phyloP scores from a whole-genome alignment of 2,113 vertebrate genomes.

The Micromys minutus region DNA sequence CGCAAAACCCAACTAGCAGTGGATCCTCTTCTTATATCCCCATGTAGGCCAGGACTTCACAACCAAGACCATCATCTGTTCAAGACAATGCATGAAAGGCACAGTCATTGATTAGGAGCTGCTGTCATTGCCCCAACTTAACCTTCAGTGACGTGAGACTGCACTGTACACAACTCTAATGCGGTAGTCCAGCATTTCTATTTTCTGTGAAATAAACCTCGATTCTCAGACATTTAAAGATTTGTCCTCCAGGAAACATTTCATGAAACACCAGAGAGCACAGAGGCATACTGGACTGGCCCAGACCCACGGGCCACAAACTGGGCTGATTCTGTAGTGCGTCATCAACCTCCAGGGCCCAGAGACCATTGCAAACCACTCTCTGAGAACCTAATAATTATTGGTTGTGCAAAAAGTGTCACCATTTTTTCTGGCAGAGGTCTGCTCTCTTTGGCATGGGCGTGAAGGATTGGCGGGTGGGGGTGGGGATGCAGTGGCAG shows the following conservation, averaged over 20 bases:
- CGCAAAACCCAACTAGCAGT: neutral
- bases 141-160: neutral
- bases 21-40: neutral
- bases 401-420: neutral
- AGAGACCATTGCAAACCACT: neutral
- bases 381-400: constrained; percentile 23
- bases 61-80: neutral
- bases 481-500: constrained; percentile 39
- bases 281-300: neutral
- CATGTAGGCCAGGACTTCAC: neutral
- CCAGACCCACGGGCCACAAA: constrained; percentile 42
- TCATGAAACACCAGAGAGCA: constrained; percentile 49
- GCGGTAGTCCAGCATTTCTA: neutral
- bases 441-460: neutral
- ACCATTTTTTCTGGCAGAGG: neutral
- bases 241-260: constrained; percentile 46
- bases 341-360: constrained; percentile 16
- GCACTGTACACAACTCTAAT: neutral
- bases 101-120: neutral
- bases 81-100: no score
- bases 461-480: neutral
- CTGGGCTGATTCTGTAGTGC: neutral
- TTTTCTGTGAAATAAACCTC: constrained; percentile 5
- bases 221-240: constrained; percentile 30
- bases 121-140: rapidly evolving